phyloP scores from a whole-genome alignment of 2,113 vertebrate species.

The Chaetodon auriga region DNA sequence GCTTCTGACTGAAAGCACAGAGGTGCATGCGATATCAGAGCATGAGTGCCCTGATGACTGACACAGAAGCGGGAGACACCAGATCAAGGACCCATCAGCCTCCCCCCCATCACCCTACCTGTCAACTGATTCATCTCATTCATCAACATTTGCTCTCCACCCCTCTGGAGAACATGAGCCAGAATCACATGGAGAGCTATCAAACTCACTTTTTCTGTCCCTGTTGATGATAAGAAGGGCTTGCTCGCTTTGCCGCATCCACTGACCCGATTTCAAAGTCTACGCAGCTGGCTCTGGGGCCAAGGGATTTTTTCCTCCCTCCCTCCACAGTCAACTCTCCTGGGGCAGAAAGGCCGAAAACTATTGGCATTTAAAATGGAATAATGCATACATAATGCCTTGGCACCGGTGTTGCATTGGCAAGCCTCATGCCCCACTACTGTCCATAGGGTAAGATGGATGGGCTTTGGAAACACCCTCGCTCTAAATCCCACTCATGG shows the following conservation, averaged over 20 bases:
- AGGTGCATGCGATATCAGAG: conserved; percentile 12
- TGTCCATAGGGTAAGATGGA: conserved; percentile 43
- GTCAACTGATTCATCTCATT: conserved; percentile 49
- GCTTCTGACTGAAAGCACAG: not conserved
- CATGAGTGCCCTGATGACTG: conserved; percentile 16
- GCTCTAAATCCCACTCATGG: conserved; percentile 32
- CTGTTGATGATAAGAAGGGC: conserved; percentile 51
- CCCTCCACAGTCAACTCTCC: conserved; percentile 37
- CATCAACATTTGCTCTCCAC: conserved; percentile 31
- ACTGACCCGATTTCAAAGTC: conserved; percentile 66
- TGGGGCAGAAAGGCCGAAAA: conserved; percentile 43
- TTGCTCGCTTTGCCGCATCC: conserved; percentile 25
- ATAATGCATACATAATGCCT: conserved; percentile 58
- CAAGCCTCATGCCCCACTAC: conserved; percentile 20
- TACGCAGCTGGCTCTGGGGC: conserved; percentile 33
- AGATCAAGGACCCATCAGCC: conserved; percentile 41
- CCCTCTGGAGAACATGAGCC: not conserved
- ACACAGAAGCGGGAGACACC: conserved; percentile 9
- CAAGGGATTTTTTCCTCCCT: conserved; percentile 11
- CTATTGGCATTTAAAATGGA: conserved; percentile 70
- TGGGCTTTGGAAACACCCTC: conserved; percentile 48
- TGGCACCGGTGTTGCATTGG: conserved; percentile 36
- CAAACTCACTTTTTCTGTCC: conserved; percentile 58
- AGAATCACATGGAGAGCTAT: conserved; percentile 38
- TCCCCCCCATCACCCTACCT: conserved; percentile 24